These are phyloP conservation scores for Idaea straminata DNA, from an alignment of 2,888 invertebrate species.

Conservation along the genomic window DNA sequence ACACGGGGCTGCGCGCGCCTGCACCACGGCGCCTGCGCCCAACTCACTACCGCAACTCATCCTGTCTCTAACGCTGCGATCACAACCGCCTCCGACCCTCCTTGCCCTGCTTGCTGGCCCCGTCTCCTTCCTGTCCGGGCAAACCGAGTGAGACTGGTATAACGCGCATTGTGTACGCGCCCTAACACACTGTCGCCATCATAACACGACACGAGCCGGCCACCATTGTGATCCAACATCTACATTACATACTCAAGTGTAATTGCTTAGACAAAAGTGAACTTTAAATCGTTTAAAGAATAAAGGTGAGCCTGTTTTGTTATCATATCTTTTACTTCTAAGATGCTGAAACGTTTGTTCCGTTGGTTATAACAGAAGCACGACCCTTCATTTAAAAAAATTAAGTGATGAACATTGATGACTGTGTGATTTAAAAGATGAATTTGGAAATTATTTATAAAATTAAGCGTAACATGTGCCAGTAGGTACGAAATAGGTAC, in stretches of 20 bases:
- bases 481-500: not conserved
- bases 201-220: not conserved
- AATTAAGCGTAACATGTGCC: not conserved
- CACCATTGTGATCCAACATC: not conserved
- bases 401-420: not conserved
- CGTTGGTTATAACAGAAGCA: not conserved
- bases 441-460: not conserved
- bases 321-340: not conserved
- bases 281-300: not conserved
- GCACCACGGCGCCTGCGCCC: constrained; percentile 67
- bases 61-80: not conserved
- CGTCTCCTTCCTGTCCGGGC: not conserved
- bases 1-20: constrained; percentile 61
- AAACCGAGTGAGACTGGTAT: not conserved
- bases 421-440: not conserved
- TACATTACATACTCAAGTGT: not conserved
- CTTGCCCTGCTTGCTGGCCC: not conserved
- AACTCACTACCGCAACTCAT: constrained; percentile 34
- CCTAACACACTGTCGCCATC: not conserved
- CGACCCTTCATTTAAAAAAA: not conserved
- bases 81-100: not conserved
- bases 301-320: constrained; percentile 3
- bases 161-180: not conserved
- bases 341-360: not conserved
- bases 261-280: constrained; percentile 3